Evolutionary conservation across 1,140 invertebrate genomes (phyloP), one percentile per base, ranked within the genome.

Genomic region (Nasonia giraulti): DNA sequence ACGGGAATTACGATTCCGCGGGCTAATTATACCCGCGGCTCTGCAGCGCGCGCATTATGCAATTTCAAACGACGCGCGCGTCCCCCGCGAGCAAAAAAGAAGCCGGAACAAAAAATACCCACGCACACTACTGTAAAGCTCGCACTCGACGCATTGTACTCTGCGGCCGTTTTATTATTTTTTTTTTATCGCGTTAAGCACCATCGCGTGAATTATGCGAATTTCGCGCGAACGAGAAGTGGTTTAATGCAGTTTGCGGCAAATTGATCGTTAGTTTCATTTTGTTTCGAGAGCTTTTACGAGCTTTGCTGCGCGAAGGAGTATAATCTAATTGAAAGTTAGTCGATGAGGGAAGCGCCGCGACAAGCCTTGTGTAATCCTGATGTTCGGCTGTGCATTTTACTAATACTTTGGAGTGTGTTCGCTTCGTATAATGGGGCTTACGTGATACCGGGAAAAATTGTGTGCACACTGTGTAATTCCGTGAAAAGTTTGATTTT

Each of bases 11-110:
- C 73, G 44, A n/a, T 6, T 62, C 17, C 17, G 23, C 20, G 1
- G 40, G 27, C 66, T 78, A 83, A 83, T 83, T 83, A 83, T 78
- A 77, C 62, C 23, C 11, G 44, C 27, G 37, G 74, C 40, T 27
- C 27, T 8, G 37, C 37, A 20, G 33, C 6, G 14, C 11, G 14
- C 14, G 37, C 17, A 71, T 78, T 83, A 71, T 71, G 82, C 66
- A 78, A 50, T 83, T 71, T 71, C 11, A 20, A 83, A 78, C 31
- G 55, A 31, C n/a, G n/a, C n/a, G 20, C 55, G 17, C 55, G 20
- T 17, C 17, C 6, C 10, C 2, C 47, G 10, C 14, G 1, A 2
- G 11, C 47, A 50, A 40, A 40, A 40, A 0, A 40, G 37, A 40
- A 8, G 7, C 37, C 7, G 7, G 40, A 44, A 8, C 40, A 44